Evolutionary conservation across 1,140 invertebrate genomes (phyloP), one percentile per base, ranked within the genome.

Genomic region (Radopholus similis): DNA sequence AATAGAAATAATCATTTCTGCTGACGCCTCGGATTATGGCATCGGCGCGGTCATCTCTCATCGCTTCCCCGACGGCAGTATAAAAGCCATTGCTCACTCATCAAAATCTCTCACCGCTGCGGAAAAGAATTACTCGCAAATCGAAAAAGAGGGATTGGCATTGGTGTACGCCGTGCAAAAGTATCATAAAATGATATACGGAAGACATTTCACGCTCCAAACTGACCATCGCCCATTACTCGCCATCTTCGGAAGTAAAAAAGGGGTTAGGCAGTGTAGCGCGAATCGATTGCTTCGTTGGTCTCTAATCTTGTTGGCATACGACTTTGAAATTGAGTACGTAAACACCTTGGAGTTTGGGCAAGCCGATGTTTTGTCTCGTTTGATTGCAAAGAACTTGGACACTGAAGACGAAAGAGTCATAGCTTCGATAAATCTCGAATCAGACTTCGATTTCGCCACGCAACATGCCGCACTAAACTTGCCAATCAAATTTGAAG

Each of bases 31-130:
- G 9, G 51, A 76, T 21, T 56, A 75, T 26, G 75, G 76, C 15
- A 79, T 76, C 56, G 75, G 76, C 9, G 76, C 67, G 5, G 74
- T 78, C 1, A 63, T 76, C 26, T n/a, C 28, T 32, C 75, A 76
- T 59, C 58, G 58, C 11, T 75, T 75, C 47, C 55, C 64, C 4
- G 67, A 75, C 59, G 74, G 74, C 13, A 47, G 21, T 13, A 47
- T 51, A 23, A 75, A 77, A 51, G 66, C 70, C 13, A 49, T 49
- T 9, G 47, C n/a, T n/a, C n/a, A n/a, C n/a, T n/a, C n/a, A n/a
- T n/a, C n/a, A n/a, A n/a, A n/a, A 55, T 75, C n/a, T n/a, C n/a
- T n/a, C n/a, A n/a, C n/a, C n/a, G n/a, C n/a, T 42, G 40, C 15
- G 40, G 21, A 42, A n/a, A n/a, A 42, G 21, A n/a, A n/a, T n/a